These are phyloP conservation scores for Xiphophorus birchmanni DNA, from an alignment of 2,797 vertebrate genomes.

Conservation along the genomic window DNA sequence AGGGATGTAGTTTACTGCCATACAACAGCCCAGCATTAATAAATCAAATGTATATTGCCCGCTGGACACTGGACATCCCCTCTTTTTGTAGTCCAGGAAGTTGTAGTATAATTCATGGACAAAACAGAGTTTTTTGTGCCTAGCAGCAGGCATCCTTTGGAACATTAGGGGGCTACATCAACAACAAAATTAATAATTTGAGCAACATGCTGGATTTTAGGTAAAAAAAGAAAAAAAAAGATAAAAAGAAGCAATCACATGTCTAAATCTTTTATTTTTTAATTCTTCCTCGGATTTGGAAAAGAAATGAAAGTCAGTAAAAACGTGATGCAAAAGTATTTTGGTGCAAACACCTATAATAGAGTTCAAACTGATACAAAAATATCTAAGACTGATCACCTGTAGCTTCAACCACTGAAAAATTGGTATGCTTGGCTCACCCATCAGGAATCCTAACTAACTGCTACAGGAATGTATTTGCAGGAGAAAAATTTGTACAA, in stretches of 20 bases:
- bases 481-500: background rate
- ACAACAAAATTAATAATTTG: background rate
- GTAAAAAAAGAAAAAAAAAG: background rate
- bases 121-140: background rate
- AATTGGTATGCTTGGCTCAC: background rate
- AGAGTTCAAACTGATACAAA: background rate
- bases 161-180: background rate
- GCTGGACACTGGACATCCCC: background rate
- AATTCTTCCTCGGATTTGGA: background rate
- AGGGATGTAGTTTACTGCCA: background rate
- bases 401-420: background rate
- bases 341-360: background rate
- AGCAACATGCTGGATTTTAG: background rate
- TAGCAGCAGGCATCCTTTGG: background rate
- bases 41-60: background rate
- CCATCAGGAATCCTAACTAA: background rate
- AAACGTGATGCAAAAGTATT: background rate
- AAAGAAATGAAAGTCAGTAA: background rate
- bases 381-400: background rate
- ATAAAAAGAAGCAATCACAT: background rate
- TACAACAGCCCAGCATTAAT: background rate
- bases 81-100: background rate
- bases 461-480: background rate
- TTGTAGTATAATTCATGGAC: background rate
- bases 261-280: background rate